Percentiles rank a stretch among this genome's conserved stretches.
These are phyloP conservation scores for Epizoanthus ramosus DNA, from an alignment of 92 coral and sea anemone genomes.

Conservation along the genomic window DNA sequence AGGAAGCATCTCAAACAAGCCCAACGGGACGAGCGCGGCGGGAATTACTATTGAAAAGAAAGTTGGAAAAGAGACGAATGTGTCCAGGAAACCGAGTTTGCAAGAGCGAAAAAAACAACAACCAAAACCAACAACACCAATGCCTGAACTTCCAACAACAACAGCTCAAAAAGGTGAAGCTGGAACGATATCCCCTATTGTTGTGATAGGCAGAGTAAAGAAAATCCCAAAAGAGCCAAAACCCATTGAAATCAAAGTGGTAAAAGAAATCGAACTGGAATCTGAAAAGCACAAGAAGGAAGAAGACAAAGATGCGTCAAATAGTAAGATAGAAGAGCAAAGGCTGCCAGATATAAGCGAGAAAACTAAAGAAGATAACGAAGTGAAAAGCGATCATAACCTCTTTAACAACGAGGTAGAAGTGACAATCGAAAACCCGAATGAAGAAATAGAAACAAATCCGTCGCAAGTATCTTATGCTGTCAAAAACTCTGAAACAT, in stretches of 20 bases:
- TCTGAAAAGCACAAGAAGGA: neutral
- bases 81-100: neutral
- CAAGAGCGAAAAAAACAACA: neutral
- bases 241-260: neutral
- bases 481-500: neutral
- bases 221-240: neutral
- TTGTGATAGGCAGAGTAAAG: constrained; percentile 21
- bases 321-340: neutral
- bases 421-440: constrained; percentile 2
- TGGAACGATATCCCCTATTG: neutral
- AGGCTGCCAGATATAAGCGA: constrained; percentile 2
- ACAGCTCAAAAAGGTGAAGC: neutral
- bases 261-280: constrained; percentile 1
- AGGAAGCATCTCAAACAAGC: neutral
- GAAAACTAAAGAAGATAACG: neutral
- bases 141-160: neutral
- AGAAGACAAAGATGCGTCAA: neutral
- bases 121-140: neutral
- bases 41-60: no score
- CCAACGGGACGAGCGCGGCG: no score
- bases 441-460: neutral
- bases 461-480: constrained; percentile 1
- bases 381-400: neutral
- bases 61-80: neutral
- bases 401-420: constrained; percentile 32